phyloP scores from a whole-genome alignment of 2,113 vertebrate species.

The Microcebus lehilahytsara region DNA sequence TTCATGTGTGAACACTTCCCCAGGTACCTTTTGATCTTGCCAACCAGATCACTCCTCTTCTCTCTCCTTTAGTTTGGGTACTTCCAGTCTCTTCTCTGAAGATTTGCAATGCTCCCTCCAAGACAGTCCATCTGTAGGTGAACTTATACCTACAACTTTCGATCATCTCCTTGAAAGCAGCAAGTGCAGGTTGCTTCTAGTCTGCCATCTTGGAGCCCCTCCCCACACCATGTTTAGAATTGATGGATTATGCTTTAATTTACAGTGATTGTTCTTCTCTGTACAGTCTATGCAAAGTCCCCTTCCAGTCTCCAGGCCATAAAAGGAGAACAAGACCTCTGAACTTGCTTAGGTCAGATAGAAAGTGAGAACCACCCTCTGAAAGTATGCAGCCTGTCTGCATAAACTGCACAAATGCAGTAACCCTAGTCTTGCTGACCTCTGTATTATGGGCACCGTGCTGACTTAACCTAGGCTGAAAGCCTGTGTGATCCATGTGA shows the following conservation, averaged over 20 bases:
- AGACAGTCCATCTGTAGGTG: no score
- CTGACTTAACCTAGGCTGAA: not conserved
- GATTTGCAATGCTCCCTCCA: no score
- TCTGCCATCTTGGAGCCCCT: no score
- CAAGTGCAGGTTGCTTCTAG: no score
- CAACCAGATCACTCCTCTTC: no score
- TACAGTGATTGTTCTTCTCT: not conserved
- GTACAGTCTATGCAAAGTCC: not conserved
- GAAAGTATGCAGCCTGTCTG: not conserved
- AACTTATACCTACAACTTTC: no score
- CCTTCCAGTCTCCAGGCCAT: not conserved
- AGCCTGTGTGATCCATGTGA: accelerated
- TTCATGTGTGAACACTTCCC: no score
- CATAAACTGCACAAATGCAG: not conserved
- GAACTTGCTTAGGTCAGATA: not conserved
- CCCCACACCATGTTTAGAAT: not conserved
- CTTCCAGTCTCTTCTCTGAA: no score
- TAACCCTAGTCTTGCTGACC: not conserved
- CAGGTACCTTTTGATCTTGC: no score
- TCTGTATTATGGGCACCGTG: not conserved
- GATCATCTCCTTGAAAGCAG: no score
- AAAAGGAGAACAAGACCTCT: not conserved
- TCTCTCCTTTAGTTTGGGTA: no score
- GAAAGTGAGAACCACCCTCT: not conserved
- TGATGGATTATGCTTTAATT: not conserved